A percentile compares a stretch with the other conserved stretches of the same genome.
phyloP scores from a whole-genome alignment of 2,797 vertebrate species.

The Sebastes iracundus region DNA sequence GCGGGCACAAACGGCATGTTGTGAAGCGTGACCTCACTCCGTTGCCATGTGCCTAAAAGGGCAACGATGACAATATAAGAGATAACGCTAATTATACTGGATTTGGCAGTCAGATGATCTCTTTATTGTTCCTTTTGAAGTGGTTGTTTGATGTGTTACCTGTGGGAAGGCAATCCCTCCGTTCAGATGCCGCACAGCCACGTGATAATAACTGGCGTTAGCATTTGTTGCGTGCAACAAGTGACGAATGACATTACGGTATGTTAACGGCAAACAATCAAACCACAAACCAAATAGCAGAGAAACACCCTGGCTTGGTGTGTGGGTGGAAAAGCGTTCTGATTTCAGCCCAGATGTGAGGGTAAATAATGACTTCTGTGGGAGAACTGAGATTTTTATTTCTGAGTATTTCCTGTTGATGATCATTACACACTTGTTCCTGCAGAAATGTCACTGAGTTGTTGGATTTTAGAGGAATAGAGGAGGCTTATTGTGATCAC shows the following conservation, averaged over 20 bases:
- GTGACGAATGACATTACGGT: not conserved
- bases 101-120: constrained; percentile 31
- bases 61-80: not conserved
- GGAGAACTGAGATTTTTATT: not conserved
- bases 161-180: not conserved
- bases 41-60: not conserved
- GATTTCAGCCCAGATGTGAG: constrained; percentile 1
- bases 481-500: no score
- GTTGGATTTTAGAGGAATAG: not conserved
- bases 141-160: constrained; percentile 44
- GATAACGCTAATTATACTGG: constrained; percentile 21
- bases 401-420: not conserved
- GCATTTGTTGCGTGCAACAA: not conserved
- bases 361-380: not conserved
- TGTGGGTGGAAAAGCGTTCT: not conserved
- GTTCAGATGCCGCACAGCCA: not conserved
- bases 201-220: not conserved
- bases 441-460: not conserved
- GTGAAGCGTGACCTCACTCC: not conserved
- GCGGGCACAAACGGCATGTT: not conserved
- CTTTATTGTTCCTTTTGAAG: constrained; percentile 45
- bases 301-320: not conserved
- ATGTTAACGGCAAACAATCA: not conserved
- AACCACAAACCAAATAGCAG: not conserved
- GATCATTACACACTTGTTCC: not conserved